A percentile compares a stretch with the other conserved stretches of the same genome.
These are phyloP conservation scores for Blennius ocellaris DNA, from an alignment of 2,113 vertebrate species.

Conservation along the genomic window DNA sequence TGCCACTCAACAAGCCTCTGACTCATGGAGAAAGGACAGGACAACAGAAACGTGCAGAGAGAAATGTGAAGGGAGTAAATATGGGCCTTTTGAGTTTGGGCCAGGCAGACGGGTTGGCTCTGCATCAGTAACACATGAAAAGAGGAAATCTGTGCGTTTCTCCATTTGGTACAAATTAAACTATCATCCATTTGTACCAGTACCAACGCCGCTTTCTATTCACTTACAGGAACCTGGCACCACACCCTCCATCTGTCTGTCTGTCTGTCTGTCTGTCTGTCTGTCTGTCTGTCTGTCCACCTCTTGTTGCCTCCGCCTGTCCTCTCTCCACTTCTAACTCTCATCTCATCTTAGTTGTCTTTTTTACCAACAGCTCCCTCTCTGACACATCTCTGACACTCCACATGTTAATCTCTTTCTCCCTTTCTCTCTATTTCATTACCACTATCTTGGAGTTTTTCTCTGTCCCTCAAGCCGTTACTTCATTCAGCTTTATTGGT, in stretches of 20 bases:
- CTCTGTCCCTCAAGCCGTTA: constrained; percentile 37
- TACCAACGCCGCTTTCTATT: constrained; percentile 19
- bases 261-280: constrained; percentile 23
- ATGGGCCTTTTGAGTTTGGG: constrained; percentile 65
- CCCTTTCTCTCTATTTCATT: constrained; percentile 59
- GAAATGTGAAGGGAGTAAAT: constrained; percentile 45
- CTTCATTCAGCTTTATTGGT: constrained; percentile 34
- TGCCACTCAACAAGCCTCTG: constrained; percentile 43
- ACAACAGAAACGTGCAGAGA: constrained; percentile 19
- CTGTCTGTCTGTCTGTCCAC: constrained; percentile 25
- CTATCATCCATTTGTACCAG: constrained; percentile 48
- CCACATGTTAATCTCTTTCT: constrained; percentile 59
- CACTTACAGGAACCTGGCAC: constrained; percentile 38
- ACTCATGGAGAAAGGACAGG: constrained; percentile 31
- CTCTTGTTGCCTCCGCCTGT: constrained; percentile 1
- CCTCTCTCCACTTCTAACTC: constrained; percentile 36
- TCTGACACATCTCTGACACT: constrained; percentile 38
- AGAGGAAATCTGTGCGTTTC: constrained; percentile 70
- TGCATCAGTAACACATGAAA: constrained; percentile 68
- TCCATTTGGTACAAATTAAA: constrained; percentile 67
- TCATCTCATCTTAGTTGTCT: constrained; percentile 8
- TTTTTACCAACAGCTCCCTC: constrained; percentile 11
- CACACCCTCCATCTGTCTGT: constrained; percentile 10
- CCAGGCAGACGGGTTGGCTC: constrained; percentile 69
- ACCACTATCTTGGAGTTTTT: constrained; percentile 48